These are phyloP conservation scores for Melospiza georgiana DNA, from an alignment of 2,113 vertebrate species.

Conservation along the genomic window DNA sequence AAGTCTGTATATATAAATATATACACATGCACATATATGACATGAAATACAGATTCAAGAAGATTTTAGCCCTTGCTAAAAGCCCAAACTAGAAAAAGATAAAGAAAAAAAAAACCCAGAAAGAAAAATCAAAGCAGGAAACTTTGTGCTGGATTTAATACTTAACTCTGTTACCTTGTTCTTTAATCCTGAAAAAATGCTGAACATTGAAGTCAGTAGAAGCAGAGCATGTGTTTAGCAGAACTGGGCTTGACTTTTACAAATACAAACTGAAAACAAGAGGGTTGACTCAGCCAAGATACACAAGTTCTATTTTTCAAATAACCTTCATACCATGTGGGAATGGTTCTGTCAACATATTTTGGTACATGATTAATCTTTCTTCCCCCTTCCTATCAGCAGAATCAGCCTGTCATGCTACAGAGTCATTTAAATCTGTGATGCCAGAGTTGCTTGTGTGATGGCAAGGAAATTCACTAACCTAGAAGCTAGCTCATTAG, in stretches of 20 bases:
- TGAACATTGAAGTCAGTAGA: not conserved
- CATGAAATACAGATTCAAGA: not conserved
- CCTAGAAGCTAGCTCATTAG: not conserved
- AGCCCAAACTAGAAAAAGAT: not conserved
- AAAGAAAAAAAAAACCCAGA: accelerated
- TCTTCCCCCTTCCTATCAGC: not conserved
- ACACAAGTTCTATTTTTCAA: conserved; percentile 15
- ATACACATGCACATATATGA: no score
- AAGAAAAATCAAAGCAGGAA: not conserved
- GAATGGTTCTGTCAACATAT: conserved; percentile 41
- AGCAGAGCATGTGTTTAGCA: not conserved
- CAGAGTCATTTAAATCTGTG: not conserved
- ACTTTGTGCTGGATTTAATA: not conserved
- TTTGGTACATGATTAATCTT: conserved; percentile 31
- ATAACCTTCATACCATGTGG: not conserved
- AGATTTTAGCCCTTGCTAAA: not conserved
- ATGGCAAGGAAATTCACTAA: not conserved
- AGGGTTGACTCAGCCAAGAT: conserved; percentile 8
- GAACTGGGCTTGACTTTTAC: not conserved
- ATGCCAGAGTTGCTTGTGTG: not conserved
- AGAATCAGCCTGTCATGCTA: not conserved
- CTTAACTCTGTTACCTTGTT: not conserved
- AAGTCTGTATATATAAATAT: not conserved
- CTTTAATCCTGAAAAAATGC: not conserved
- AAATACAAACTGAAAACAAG: not conserved